Base-by-base conservation (phyloP, 2,888 invertebrate species). In the Harpagoxenus sublaevis region DNA sequence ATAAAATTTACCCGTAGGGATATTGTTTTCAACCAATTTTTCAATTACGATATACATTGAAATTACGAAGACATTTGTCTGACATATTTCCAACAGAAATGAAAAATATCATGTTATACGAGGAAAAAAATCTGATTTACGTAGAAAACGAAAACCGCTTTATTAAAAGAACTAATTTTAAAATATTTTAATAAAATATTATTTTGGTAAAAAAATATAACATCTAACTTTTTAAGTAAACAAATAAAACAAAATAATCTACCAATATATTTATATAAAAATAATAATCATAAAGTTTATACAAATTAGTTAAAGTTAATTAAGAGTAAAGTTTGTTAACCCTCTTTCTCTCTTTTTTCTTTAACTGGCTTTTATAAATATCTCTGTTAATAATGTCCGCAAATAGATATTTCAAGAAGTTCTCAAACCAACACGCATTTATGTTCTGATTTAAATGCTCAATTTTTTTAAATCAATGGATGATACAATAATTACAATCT, bases 21-120 rank as follows among this genome's bases (percentile, higher is more conserved):
- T 45, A 62, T 62, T 45, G 0, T 42, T 48, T 74, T 75, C 35
- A 4, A 51, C 3, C 65, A 2, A 75, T 75, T 65, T 65, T 35
- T 4, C 15, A 12, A 60, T 45, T 9, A 15, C 15, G 6, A 35
- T 0, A 0, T 35, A 18, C 3, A 48, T 65, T 60, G 9, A 45
- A 15, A 23, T 15, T 1, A 6, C 23, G 28, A 42, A 73, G 28
- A 42, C 31, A 35, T n/a, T 39, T 71, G 12, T 39, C 9, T 57
- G 55, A 23, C 15, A 6, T 35, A 63, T 51, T 63, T 75, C 18
- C 48, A n/a, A n/a, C n/a, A 75, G 12, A 48, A 62, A 23, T 31
- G 10, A 75, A 51, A 1, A 63, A 23, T 23, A 35, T 53, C 9
- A 23, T 51, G 12, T 53, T 8, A 51, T 3, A 10, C 3, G 3